Evolutionary conservation across 2,113 vertebrate species (phyloP).

Genomic region (Prolemur simus): DNA sequence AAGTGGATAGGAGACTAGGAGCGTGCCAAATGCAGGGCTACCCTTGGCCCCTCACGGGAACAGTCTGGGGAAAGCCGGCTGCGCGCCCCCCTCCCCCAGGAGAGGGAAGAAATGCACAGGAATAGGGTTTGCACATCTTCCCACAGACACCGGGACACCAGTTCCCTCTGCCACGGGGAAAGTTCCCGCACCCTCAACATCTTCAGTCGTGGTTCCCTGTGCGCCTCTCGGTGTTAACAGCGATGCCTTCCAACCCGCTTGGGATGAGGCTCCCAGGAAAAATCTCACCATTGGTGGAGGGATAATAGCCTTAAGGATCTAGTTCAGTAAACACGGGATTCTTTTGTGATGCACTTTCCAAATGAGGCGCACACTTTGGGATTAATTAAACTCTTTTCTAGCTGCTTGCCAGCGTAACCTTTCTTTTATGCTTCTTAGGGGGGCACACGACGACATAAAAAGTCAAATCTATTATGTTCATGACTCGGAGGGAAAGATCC

Average conservation of each 20-base stretch:
- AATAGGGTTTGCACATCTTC: background rate
- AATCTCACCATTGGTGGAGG: background rate
- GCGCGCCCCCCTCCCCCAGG: background rate
- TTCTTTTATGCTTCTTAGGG: slow-evolving; percentile 80
- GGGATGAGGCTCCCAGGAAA: slow-evolving; percentile 40
- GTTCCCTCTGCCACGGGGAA: slow-evolving; percentile 12
- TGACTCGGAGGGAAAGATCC: slow-evolving; percentile 69
- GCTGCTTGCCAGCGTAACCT: slow-evolving; percentile 74
- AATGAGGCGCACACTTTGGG: slow-evolving; percentile 73
- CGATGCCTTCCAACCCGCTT: background rate
- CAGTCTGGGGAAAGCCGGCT: background rate
- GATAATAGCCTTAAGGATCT: slow-evolving; percentile 69
- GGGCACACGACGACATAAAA: slow-evolving; percentile 67
- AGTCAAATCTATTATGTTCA: slow-evolving; percentile 77
- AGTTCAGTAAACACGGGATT: slow-evolving; percentile 77
- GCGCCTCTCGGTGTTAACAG: slow-evolving; percentile 59
- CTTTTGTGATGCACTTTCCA: slow-evolving; percentile 66
- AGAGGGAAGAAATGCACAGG: background rate
- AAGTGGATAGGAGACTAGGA: background rate
- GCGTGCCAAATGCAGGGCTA: accelerated
- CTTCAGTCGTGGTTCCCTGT: slow-evolving; percentile 29
- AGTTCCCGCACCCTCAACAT: slow-evolving; percentile 41
- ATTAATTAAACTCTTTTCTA: slow-evolving; percentile 81
- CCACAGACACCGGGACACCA: slow-evolving; percentile 39
- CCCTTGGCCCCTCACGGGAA: background rate